These are phyloP conservation scores for Saturnia japonica DNA, from an alignment of 2,888 invertebrate genomes.

Conservation along the genomic window DNA sequence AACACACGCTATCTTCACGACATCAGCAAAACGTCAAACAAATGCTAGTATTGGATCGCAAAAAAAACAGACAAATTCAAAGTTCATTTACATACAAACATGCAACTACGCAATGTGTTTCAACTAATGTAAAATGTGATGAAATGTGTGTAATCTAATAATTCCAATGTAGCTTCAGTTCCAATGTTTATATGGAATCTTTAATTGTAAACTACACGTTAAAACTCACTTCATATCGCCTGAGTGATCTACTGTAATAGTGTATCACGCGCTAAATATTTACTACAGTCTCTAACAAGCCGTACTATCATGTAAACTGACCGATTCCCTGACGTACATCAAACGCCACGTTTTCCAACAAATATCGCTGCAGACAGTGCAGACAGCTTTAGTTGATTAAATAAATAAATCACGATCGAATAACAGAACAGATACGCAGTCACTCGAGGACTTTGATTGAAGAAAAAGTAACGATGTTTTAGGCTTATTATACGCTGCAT, in stretches of 20 bases:
- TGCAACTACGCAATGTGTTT: not conserved
- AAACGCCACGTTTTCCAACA: not conserved
- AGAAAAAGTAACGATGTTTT: not conserved
- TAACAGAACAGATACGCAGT: not conserved
- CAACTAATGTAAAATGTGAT: not conserved
- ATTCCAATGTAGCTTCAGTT: not conserved
- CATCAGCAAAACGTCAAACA: not conserved
- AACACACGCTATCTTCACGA: not conserved
- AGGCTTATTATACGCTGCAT: not conserved
- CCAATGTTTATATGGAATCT: not conserved
- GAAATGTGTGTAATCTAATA: not conserved
- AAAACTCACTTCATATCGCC: not conserved
- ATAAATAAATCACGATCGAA: conserved; percentile 7
- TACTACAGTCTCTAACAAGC: conserved; percentile 8
- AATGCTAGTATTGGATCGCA: not conserved
- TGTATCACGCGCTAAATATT: conserved; percentile 5
- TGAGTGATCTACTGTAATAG: not conserved
- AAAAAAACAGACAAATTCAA: conserved; percentile 1
- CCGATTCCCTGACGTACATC: conserved; percentile 6
- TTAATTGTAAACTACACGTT: not conserved
- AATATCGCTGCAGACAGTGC: not conserved
- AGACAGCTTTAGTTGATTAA: not conserved
- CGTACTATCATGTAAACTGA: not conserved
- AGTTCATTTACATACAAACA: not conserved
- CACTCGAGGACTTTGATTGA: not conserved